Conservation (phyloP, 2,888 invertebrate genomes). For the Heliconius ethilla region DNA sequence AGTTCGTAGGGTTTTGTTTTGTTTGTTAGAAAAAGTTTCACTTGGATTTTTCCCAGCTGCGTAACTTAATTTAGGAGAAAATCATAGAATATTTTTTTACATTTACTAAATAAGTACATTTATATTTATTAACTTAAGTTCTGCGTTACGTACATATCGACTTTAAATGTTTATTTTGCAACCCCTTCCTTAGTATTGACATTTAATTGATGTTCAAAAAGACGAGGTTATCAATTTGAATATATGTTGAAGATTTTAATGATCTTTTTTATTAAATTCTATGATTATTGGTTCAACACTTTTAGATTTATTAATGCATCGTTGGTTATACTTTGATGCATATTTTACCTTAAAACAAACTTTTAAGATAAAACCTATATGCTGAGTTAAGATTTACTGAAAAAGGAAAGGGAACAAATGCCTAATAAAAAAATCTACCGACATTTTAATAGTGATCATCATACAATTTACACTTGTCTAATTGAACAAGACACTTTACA, state of each 20-base stretch:
- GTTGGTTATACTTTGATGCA: too few species aligned
- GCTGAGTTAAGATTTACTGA: too few species aligned
- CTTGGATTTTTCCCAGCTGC: conserved; percentile 8
- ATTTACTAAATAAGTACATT: neutral
- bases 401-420: neutral
- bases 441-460: neutral
- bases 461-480: conserved; percentile 12
- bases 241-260: too few species aligned
- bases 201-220: too few species aligned
- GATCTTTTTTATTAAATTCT: too few species aligned
- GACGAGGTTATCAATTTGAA: too few species aligned
- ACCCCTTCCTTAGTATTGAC: too few species aligned
- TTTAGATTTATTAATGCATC: too few species aligned
- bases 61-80: neutral
- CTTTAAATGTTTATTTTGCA: neutral
- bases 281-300: too few species aligned
- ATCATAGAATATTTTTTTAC: neutral
- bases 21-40: conserved; percentile 1
- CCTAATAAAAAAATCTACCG: neutral
- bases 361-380: too few species aligned
- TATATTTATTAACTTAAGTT: neutral
- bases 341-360: too few species aligned
- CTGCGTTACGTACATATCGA: neutral
- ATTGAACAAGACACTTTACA: conserved; percentile 23
- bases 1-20: too few species aligned